These are phyloP conservation scores for Scylla paramamosain DNA, from an alignment of 1,140 invertebrate genomes.

Conservation along the genomic window DNA sequence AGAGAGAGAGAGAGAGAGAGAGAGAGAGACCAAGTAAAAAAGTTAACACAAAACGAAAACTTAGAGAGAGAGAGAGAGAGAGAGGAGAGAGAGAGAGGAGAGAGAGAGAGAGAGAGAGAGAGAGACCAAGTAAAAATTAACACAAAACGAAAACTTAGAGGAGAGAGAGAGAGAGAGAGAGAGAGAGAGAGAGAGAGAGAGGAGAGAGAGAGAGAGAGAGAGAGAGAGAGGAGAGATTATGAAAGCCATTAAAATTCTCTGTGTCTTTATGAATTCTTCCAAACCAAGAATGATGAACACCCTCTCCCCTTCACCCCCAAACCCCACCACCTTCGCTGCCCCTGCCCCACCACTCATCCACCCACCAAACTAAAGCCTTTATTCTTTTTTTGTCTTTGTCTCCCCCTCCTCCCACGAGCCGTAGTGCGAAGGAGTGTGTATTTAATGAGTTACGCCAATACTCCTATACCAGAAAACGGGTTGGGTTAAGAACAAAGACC, in stretches of 20 bases:
- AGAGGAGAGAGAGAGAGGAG: background rate
- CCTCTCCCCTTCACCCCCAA: background rate
- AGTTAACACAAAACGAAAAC: no score
- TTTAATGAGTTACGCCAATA: background rate
- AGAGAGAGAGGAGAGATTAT: constrained; percentile 39
- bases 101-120: background rate
- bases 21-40: no score
- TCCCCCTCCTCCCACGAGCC: background rate
- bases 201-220: constrained; percentile 45
- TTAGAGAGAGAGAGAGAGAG: constrained; percentile 8
- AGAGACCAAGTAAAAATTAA: background rate
- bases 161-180: background rate
- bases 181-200: background rate
- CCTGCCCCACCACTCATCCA: background rate
- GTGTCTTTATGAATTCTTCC: constrained; percentile 13
- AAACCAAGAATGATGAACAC: constrained; percentile 9
- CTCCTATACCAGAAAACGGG: background rate
- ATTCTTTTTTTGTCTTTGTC: background rate
- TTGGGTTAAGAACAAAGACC: background rate
- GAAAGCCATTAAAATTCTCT: constrained; percentile 5
- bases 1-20: no score
- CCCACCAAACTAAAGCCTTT: background rate
- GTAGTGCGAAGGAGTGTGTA: background rate
- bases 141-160: background rate
- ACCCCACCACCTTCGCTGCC: background rate